phyloP scores from a whole-genome alignment of 2,113 vertebrate genomes.

The Cottus gobio region DNA sequence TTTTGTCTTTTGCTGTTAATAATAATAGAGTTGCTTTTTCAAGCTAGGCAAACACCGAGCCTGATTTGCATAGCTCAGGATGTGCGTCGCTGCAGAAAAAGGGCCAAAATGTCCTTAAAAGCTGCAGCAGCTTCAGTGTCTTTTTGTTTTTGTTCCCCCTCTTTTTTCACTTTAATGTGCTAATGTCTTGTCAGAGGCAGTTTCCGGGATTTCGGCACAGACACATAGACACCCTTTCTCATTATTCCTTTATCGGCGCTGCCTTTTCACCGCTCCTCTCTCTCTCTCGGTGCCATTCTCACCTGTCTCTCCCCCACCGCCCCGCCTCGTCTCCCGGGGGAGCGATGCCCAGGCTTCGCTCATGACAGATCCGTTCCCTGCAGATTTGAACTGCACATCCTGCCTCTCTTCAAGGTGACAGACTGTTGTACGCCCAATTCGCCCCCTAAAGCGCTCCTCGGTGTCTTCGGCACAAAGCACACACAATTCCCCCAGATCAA shows the following conservation, averaged over 20 bases:
- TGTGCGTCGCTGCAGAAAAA: conserved; percentile 56
- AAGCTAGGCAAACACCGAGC: conserved; percentile 59
- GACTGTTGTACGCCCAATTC: conserved; percentile 51
- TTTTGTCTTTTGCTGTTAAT: conserved; percentile 77
- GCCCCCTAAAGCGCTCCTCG: conserved; percentile 56
- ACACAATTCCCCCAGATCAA: conserved; percentile 61
- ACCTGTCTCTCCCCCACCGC: conserved; percentile 45
- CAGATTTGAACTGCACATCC: conserved; percentile 57
- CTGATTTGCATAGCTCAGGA: conserved; percentile 79
- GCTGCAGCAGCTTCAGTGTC: conserved; percentile 34
- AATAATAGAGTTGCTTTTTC: conserved; percentile 81
- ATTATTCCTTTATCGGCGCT: conserved; percentile 57
- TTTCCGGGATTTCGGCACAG: conserved; percentile 39
- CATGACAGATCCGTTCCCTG: conserved; percentile 66
- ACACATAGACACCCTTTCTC: conserved; percentile 38
- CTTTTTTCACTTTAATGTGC: conserved; percentile 61
- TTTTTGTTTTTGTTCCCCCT: conserved; percentile 52
- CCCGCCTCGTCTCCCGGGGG: conserved; percentile 43
- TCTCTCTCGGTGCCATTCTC: conserved; percentile 22
- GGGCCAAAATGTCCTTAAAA: conserved; percentile 72
- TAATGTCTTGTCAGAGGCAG: conserved; percentile 68
- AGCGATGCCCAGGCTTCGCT: conserved; percentile 60
- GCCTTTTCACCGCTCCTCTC: conserved; percentile 2
- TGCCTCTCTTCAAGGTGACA: conserved; percentile 68
- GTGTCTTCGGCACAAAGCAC: conserved; percentile 41